Evolutionary conservation across 2,797 vertebrate species (phyloP).

Genomic region (Heliangelus exortis): DNA sequence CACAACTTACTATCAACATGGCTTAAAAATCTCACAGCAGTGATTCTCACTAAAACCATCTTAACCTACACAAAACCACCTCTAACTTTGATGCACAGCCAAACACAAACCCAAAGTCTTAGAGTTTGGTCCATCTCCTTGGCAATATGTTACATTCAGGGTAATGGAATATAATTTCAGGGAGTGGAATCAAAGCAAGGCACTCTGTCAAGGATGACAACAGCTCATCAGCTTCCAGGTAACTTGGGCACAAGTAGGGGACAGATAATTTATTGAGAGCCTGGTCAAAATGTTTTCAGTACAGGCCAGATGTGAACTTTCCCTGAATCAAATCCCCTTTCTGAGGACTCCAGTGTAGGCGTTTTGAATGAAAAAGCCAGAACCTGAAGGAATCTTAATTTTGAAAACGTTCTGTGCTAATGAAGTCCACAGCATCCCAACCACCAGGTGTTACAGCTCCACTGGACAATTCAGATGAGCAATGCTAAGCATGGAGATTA

Average conservation of each 20-base stretch:
- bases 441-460: slow-evolving; percentile 17
- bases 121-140: not conserved
- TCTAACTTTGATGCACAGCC: not conserved
- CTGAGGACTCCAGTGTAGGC: fast-evolving
- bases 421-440: not conserved
- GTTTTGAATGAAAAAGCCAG: not conserved
- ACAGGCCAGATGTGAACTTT: not conserved
- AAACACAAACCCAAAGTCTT: not conserved
- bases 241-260: not conserved
- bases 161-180: not conserved
- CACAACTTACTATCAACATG: not conserved
- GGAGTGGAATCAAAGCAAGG: not conserved
- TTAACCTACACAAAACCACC: not conserved
- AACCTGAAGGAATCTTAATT: not conserved
- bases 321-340: not conserved
- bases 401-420: not conserved
- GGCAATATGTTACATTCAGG: not conserved
- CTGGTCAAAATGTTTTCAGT: not conserved
- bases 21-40: not conserved
- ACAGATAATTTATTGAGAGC: not conserved
- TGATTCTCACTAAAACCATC: not conserved
- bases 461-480: slow-evolving; percentile 32
- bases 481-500: slow-evolving; percentile 62
- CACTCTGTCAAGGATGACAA: not conserved
- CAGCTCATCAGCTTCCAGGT: not conserved